Percentiles rank a stretch among this genome's conserved stretches.
phyloP scores from a whole-genome alignment of 2,888 invertebrate species.

The Tenthredo distinguenda region DNA sequence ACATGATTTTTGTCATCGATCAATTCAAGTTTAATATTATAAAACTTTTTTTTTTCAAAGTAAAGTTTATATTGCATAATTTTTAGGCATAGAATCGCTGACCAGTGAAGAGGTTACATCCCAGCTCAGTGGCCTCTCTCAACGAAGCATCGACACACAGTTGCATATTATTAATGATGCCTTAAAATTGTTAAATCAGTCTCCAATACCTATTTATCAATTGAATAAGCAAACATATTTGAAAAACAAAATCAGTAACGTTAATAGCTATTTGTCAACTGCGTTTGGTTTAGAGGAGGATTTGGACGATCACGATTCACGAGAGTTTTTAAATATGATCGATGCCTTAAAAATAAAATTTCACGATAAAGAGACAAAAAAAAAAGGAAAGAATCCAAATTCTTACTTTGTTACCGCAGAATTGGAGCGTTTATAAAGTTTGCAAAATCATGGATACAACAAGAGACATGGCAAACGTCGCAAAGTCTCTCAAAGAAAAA shows the following conservation, averaged over 20 bases:
- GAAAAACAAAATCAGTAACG: too few species aligned
- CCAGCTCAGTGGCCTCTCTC: not conserved
- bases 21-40: too few species aligned
- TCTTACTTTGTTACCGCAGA: constrained; percentile 24
- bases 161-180: too few species aligned
- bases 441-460: constrained; percentile 20
- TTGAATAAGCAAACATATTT: too few species aligned
- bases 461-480: constrained; percentile 25
- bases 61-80: too few species aligned
- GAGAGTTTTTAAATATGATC: not conserved
- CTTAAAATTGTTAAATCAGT: too few species aligned
- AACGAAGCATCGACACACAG: too few species aligned
- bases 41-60: too few species aligned
- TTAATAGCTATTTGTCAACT: constrained; percentile 5
- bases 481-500: constrained; percentile 33
- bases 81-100: too few species aligned
- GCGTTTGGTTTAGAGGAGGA: constrained; percentile 8
- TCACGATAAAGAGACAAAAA: not conserved
- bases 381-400: constrained; percentile 41
- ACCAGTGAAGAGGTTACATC: not conserved
- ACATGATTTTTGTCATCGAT: too few species aligned
- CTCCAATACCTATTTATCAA: too few species aligned
- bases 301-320: not conserved
- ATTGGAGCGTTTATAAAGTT: constrained; percentile 41
- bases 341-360: constrained; percentile 4